Percentiles rank a stretch among this genome's conserved stretches.
Evolutionary conservation across 1,140 invertebrate genomes (phyloP).

Genomic region (Bombus soroeensis): DNA sequence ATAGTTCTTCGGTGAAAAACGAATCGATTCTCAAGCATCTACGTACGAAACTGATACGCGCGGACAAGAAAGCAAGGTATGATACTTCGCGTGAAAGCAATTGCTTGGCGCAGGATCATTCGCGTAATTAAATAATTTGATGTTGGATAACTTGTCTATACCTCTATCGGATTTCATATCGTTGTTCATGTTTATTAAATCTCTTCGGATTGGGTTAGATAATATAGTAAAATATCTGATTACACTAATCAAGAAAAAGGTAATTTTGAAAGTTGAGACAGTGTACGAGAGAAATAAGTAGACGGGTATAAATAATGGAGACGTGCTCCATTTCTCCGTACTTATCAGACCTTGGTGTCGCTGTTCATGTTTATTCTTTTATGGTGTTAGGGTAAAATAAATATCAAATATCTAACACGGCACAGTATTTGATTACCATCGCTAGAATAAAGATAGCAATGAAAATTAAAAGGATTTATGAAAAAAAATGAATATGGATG

Average conservation of each 20-base stretch:
- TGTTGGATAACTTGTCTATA: not conserved
- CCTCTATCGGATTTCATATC: not conserved
- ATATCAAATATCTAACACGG: too few relatives aligned
- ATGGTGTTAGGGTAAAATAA: too few relatives aligned
- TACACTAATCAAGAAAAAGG: not conserved
- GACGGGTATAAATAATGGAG: not conserved
- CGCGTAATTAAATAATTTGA: not conserved
- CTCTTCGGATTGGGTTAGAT: not conserved
- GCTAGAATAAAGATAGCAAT: too few relatives aligned
- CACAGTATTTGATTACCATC: too few relatives aligned
- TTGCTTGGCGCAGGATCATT: not conserved
- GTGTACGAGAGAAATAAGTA: not conserved
- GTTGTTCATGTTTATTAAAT: not conserved
- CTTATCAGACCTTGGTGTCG: too few relatives aligned
- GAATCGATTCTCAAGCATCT: slow-evolving; percentile 49
- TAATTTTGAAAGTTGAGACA: not conserved
- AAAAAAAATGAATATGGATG: too few relatives aligned
- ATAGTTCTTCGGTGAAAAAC: slow-evolving; percentile 52
- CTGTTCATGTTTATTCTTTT: too few relatives aligned
- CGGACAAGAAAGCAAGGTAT: not conserved
- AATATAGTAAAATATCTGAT: not conserved
- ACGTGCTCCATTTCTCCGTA: too few relatives aligned
- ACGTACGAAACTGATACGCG: not conserved
- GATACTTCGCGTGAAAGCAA: not conserved
- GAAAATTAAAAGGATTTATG: too few relatives aligned